Base-by-base conservation (phyloP, 2,113 vertebrate species). In the Eulemur macaco region DNA sequence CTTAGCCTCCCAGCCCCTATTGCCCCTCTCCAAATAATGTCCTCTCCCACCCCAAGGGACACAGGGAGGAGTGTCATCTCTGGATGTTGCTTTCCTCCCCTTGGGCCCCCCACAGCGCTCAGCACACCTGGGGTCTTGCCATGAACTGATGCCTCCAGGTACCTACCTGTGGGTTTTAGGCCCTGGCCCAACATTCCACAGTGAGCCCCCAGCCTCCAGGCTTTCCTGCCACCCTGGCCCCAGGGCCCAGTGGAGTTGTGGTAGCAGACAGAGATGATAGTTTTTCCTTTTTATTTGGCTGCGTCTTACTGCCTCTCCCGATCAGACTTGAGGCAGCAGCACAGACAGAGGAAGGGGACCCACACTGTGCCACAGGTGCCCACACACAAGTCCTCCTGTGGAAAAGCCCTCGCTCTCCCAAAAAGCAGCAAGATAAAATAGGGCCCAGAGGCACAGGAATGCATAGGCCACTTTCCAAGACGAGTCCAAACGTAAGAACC, bases 241-340 rank as follows among this genome's bases (percentile, higher is more conserved):
- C 47, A 8, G 66, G 20, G 58, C 68, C 84, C 31, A 29, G 10
- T 17, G 58, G 69, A 88, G 69, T 63, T 8, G 74, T 54, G 54
- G 29, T 15, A 86, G 68, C 23, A 74, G 68, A 89, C 42, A 52
- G 45, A 85, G 21, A 77, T 20, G 47, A 85, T 7, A 23, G 10
- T 31, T 82, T 78, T 93, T 96, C 76, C n/a, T 86, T 94, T 98
- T 98, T 98, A 97, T 97, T 98, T 92, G 64, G 50, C 64, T 58
- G 45, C 60, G 93, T 64, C 84, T 81, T 25, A 50, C 47, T 37
- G 42, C 76, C 54, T 85, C 73, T 78, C 52, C 64, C 60, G 68
- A 39, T 80, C 56, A 91, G 80, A 94, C 58, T 60, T 83, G 23
- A 52, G 92, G 15, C 39, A 47, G 80, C 39, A 8, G 34, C 74